Evolutionary conservation across 2,888 invertebrate species (phyloP), one percentile per base, ranked within the genome.

Genomic region (Hydriomena furcata): DNA sequence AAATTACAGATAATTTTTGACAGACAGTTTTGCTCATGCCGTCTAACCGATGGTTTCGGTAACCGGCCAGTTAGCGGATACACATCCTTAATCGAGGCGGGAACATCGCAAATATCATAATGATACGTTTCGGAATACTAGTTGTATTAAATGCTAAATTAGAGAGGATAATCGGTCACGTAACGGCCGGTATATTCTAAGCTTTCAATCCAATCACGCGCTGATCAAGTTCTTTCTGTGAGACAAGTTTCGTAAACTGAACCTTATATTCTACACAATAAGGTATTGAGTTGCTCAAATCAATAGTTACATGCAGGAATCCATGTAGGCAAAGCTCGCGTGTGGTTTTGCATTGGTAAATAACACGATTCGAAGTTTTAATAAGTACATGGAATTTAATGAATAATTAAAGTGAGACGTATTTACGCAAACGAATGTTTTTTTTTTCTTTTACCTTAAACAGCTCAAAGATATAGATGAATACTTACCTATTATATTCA

Each of bases 81-180:
- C 7, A 31, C 12, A 7, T 30, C 13, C 35, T 1, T 58, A 60
- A 61, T 67, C 66, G 65, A 65, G 62, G 60, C 61, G 58, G 57
- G 59, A 68, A 75, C 60, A 68, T 69, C 62, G 72, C 71, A 66
- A 71, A 74, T 64, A 71, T 65, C 65, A 36, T 74, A 75, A 76
- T 76, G 60, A 76, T 66, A 73, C 54, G 73, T 70, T 73, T 56
- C 52, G 62, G 61, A 68, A 71, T 68, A 69, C 70, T 69, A 55
- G 54, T 56, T 58, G 68, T 71, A 76, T 70, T 75, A 76, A 79
- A 75, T 73, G 65, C 67, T 66, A 79, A 80, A 80, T 82, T 74
- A 82, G 73, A 77, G 72, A 74, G 66, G 63, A 73, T 79, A 82
- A 81, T 75, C 73, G 79, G 80, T 82, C 83, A 83, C 82, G 82